Evolutionary conservation across 2,888 invertebrate species (phyloP).

Genomic region (Drosophila eohydei): DNA sequence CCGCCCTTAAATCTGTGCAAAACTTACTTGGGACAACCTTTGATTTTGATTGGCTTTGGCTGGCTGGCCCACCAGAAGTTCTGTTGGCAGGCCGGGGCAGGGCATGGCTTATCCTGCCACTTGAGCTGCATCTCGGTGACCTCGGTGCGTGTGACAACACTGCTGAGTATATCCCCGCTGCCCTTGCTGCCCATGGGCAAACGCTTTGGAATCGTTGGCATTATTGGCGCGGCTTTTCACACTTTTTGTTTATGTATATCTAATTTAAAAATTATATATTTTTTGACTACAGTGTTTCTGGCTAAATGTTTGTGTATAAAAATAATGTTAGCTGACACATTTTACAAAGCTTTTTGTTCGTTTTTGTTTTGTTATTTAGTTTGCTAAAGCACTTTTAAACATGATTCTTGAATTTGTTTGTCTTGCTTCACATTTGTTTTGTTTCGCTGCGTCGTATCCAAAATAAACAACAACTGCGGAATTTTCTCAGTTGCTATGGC

Average conservation of each 20-base stretch:
- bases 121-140: conserved; percentile 82
- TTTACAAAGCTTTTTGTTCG: conserved; percentile 28
- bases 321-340: conserved; percentile 57
- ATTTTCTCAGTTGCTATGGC: conserved; percentile 74
- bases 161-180: conserved; percentile 60
- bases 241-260: conserved; percentile 37
- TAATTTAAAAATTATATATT: conserved; percentile 38
- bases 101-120: conserved; percentile 74
- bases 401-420: conserved; percentile 27
- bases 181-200: conserved; percentile 55
- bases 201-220: conserved; percentile 81
- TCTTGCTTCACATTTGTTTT: conserved; percentile 38
- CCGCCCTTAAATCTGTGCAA: conserved; percentile 32
- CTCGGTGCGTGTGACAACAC: conserved; percentile 66
- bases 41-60: conserved; percentile 83
- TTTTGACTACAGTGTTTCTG: conserved; percentile 15
- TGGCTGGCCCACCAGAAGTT: conserved; percentile 85
- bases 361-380: conserved; percentile 7
- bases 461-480: conserved; percentile 79
- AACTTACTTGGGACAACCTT: conserved; percentile 80
- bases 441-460: conserved; percentile 58
- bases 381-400: conserved; percentile 8
- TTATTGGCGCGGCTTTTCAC: conserved; percentile 39
- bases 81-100: conserved; percentile 82
- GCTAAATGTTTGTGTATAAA: conserved; percentile 55